These are phyloP conservation scores for Ammospiza caudacuta DNA, from an alignment of 2,113 vertebrate genomes.

Conservation along the genomic window DNA sequence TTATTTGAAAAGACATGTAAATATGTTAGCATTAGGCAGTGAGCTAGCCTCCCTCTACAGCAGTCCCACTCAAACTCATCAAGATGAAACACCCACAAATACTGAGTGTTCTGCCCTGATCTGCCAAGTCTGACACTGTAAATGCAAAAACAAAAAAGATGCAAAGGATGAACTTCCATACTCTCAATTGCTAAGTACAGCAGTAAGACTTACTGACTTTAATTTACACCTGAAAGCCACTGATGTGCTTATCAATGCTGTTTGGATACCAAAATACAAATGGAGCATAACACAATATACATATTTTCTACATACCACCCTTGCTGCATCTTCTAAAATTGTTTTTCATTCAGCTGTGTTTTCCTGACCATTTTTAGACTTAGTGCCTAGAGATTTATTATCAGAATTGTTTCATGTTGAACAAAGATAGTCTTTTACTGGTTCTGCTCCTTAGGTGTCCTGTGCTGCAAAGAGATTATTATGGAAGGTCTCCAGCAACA, in stretches of 20 bases:
- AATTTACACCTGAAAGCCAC: background rate
- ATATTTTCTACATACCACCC: background rate
- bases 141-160: background rate
- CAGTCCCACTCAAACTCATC: background rate
- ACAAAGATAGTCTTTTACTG: background rate
- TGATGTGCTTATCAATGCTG: background rate
- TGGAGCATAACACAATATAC: background rate
- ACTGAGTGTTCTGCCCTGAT: background rate
- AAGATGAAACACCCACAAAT: constrained; percentile 19
- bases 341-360: background rate
- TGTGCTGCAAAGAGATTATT: background rate
- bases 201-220: background rate
- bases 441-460: background rate
- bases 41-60: background rate
- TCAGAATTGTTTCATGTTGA: background rate
- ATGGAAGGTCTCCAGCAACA: background rate
- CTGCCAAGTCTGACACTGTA: background rate
- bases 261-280: background rate
- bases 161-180: background rate
- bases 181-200: background rate
- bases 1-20: background rate
- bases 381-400: background rate
- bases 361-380: background rate
- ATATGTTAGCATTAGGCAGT: background rate
- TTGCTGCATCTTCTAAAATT: background rate